These are phyloP conservation scores for Taenaris catops DNA, from an alignment of 2,888 invertebrate genomes.

Conservation along the genomic window DNA sequence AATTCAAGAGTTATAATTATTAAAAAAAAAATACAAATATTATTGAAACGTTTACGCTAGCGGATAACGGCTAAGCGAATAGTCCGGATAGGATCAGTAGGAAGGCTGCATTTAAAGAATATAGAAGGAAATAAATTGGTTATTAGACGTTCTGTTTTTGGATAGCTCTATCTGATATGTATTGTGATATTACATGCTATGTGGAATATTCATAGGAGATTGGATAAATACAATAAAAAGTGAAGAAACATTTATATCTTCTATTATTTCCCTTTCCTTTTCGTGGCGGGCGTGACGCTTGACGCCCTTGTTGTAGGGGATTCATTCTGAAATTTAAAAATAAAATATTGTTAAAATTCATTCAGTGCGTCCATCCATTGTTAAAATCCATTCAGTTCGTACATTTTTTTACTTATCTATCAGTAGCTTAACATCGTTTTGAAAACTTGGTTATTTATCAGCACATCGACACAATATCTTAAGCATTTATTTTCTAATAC, in stretches of 20 bases:
- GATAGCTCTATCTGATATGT: constrained; percentile 64
- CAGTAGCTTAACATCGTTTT: too few species aligned
- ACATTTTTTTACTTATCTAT: too few species aligned
- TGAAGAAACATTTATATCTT: constrained; percentile 54
- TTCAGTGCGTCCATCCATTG: too few species aligned
- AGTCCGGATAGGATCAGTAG: constrained; percentile 11
- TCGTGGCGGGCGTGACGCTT: constrained; percentile 67
- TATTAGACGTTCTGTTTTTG: constrained; percentile 27
- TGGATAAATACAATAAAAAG: constrained; percentile 69
- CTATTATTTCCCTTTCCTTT: constrained; percentile 76
- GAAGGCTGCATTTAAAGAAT: constrained; percentile 6
- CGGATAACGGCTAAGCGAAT: constrained; percentile 9
- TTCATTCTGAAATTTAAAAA: constrained; percentile 39
- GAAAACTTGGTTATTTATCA: too few species aligned
- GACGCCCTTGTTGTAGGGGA: constrained; percentile 49
- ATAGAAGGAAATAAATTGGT: constrained; percentile 11
- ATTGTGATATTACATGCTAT: constrained; percentile 76
- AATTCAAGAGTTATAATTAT: constrained; percentile 25
- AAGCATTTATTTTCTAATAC: too few species aligned
- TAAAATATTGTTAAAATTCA: not conserved
- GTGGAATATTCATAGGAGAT: constrained; percentile 66
- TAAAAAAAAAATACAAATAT: constrained; percentile 24
- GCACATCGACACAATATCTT: too few species aligned
- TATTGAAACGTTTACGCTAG: constrained; percentile 6
- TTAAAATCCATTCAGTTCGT: too few species aligned